Evolutionary conservation across 2,113 vertebrate genomes (phyloP).

Genomic region (Vombatus ursinus): DNA sequence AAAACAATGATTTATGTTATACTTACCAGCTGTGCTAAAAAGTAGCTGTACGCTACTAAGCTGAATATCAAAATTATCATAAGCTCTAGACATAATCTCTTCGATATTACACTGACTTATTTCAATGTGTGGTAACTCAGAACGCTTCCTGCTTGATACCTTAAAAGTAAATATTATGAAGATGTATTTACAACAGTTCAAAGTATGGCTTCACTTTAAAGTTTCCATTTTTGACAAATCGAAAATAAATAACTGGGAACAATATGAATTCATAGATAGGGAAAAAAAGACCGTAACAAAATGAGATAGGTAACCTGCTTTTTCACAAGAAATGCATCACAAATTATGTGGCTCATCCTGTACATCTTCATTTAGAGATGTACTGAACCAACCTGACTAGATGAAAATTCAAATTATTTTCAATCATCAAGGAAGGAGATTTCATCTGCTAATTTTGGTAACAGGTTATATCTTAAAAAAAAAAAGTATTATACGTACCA

Average conservation of each 20-base stretch:
- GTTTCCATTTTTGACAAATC: constrained; percentile 13
- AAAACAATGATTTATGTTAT: constrained; percentile 20
- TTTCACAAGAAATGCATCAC: not conserved
- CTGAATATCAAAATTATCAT: constrained; percentile 95
- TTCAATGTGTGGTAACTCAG: constrained; percentile 88
- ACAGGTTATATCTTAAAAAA: constrained; percentile 11
- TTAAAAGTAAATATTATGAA: constrained; percentile 76
- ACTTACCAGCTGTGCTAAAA: constrained; percentile 92
- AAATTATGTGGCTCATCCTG: not conserved
- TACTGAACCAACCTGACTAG: constrained; percentile 1
- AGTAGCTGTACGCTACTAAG: constrained; percentile 95
- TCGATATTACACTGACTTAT: constrained; percentile 87
- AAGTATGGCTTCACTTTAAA: constrained; percentile 47
- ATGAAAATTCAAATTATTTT: constrained; percentile 32
- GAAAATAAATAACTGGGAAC: constrained; percentile 40
- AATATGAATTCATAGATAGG: not conserved
- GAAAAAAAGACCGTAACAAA: not conserved
- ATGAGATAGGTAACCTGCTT: constrained; percentile 24
- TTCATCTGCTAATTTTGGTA: constrained; percentile 28
- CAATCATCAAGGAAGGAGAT: constrained; percentile 20
- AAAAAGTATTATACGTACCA: constrained; percentile 1
- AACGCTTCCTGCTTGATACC: constrained; percentile 91
- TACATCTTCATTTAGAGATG: constrained; percentile 25
- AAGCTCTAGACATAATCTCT: constrained; percentile 96
- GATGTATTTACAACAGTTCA: constrained; percentile 31